Base-by-base conservation (phyloP, 2,113 vertebrate species). In the Pelvicachromis taeniatus region DNA sequence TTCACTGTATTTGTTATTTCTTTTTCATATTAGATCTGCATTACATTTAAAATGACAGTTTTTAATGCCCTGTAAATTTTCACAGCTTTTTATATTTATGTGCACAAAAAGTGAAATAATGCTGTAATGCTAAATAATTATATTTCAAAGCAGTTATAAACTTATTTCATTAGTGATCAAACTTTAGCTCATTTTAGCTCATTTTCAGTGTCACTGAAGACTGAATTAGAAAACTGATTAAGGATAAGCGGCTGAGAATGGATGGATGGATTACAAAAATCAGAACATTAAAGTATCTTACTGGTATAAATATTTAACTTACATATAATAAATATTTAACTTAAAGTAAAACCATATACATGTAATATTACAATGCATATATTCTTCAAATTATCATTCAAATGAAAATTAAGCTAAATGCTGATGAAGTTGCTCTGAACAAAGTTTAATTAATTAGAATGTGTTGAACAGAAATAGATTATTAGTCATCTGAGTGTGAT, bases 81-180 rank as follows among this genome's bases (percentile, higher is more conserved):
- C 26, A 4, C 68, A 48, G 42, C 2, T 19, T 50, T 50, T 0
- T 75, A 31, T 0, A 50, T 75, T 50, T 50, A 75, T 75, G 23
- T 75, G 40, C 4, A 70, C 38, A 31, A 50, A 75, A 0, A 31
- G n/a, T 48, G 0, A 42, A 73, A 29, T 73, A 1, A 73, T 19
- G 12, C 16, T 13, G 9, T 0, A 50, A 50, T 31, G 23, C 26
- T 73, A 11, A 1, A 48, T 23, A 29, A 19, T 48, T 26, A 29
- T 17, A 29, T 48, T 73, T 73, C 23, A 45, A 73, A 48, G 65
- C 9, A 73, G 48, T 19, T 73, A 17, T 29, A 19, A 0, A 29
- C 40, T 48, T 63, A 38, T 19, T 52, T 52, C 7, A 10, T 54
- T 4, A 21, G 10, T 50, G 26, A 19, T 0, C 0, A 2, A 6